Conservation (phyloP, 2,797 vertebrate genomes). For the Cynopterus sphinx region DNA sequence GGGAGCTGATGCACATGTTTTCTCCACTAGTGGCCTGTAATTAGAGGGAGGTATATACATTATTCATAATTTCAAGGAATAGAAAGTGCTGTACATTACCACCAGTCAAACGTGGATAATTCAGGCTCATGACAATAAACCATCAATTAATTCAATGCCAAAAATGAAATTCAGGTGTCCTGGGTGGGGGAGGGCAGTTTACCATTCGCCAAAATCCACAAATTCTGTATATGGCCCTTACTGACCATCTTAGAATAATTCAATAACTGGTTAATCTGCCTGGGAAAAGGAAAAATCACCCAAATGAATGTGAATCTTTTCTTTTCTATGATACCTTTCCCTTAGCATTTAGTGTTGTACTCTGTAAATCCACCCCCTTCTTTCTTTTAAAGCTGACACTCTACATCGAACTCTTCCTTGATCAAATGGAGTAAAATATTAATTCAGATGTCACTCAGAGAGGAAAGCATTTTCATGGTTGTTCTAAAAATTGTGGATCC, state of each 20-base stretch:
- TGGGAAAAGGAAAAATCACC: constrained; percentile 71
- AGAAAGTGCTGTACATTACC: neutral
- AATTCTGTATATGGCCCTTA: constrained; percentile 91
- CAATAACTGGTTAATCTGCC: constrained; percentile 92
- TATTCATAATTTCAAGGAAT: constrained; percentile 12
- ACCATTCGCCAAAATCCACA: constrained; percentile 91
- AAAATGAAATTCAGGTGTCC: neutral
- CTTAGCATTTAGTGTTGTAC: neutral
- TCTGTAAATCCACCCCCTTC: neutral
- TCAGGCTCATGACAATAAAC: neutral
- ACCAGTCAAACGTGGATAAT: neutral
- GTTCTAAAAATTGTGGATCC: neutral
- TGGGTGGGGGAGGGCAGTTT: neutral
- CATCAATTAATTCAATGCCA: neutral
- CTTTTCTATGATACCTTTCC: neutral
- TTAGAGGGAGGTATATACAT: neutral
- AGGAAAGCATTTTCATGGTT: neutral
- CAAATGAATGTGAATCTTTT: neutral
- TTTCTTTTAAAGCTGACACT: neutral
- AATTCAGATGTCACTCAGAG: neutral
- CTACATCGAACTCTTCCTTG: neutral
- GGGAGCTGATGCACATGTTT: neutral
- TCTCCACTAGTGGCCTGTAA: neutral
- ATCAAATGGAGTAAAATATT: neutral
- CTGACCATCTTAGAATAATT: constrained; percentile 91